A percentile compares a stretch with the other conserved stretches of the same genome.
Conservation (phyloP, 2,113 vertebrate species). For the Nyctereutes procyonoides region DNA sequence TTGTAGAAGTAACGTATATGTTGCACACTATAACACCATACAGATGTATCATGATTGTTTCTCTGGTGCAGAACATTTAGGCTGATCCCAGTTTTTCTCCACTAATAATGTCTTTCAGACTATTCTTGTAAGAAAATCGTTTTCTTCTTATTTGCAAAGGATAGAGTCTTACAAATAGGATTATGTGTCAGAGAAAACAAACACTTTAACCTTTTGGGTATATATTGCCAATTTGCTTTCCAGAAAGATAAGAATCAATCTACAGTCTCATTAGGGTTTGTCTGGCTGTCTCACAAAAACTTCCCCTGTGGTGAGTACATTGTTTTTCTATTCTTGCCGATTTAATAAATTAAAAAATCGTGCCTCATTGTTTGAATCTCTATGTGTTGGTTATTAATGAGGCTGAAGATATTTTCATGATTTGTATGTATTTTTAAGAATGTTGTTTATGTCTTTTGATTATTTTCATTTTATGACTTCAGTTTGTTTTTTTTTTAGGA, state of each 20-base stretch:
- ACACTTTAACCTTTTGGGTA: background rate
- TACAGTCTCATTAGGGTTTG: background rate
- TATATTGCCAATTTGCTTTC: background rate
- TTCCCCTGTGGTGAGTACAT: background rate
- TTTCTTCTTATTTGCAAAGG: background rate
- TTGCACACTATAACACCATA: rapidly evolving
- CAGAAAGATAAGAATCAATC: background rate
- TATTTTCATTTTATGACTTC: slow-evolving; percentile 54
- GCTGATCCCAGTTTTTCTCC: background rate
- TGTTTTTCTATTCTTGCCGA: background rate
- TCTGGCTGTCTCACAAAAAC: background rate
- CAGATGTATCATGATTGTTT: background rate
- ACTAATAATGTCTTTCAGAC: background rate
- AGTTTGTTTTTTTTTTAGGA: slow-evolving; percentile 13
- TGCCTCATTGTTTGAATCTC: background rate
- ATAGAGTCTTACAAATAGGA: background rate
- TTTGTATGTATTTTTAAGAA: background rate
- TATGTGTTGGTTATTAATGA: slow-evolving; percentile 48
- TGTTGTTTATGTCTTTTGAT: background rate
- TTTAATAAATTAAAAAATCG: slow-evolving; percentile 11
- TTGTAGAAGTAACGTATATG: background rate
- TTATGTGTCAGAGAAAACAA: slow-evolving; percentile 12
- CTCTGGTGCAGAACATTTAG: background rate
- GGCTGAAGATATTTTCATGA: slow-evolving; percentile 33
- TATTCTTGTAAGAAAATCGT: background rate